Conservation (phyloP, 2,113 vertebrate genomes). For the Columba janthina region DNA sequence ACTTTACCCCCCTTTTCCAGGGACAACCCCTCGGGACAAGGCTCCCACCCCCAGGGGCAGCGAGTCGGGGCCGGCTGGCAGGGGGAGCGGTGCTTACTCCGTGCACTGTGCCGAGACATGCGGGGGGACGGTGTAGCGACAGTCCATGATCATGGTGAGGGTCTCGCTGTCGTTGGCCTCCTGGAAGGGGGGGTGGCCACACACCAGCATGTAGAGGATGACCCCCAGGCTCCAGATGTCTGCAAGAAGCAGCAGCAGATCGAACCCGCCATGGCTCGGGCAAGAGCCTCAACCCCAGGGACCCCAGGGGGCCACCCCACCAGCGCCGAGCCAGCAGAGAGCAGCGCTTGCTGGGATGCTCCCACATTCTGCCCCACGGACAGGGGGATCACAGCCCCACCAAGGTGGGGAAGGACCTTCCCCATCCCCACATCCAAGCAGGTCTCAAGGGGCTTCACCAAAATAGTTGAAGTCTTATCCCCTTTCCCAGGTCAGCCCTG, state of each 20-base stretch:
- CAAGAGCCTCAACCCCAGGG: not conserved
- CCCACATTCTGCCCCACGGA: not conserved
- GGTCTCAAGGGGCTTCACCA: not conserved
- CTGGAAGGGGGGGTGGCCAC: slow-evolving; percentile 87
- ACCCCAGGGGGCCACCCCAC: not conserved
- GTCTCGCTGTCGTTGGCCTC: slow-evolving; percentile 93
- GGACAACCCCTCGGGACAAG: not conserved
- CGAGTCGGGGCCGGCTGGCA: accelerated
- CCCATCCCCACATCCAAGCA: not conserved
- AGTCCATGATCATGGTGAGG: slow-evolving; percentile 92
- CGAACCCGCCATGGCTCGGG: not conserved
- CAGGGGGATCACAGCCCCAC: accelerated
- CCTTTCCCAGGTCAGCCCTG: not conserved
- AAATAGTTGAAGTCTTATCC: not conserved
- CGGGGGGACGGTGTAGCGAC: slow-evolving; percentile 80
- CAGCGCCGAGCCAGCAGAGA: not conserved
- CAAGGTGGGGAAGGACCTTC: not conserved
- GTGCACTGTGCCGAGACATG: slow-evolving; percentile 80
- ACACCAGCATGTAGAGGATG: slow-evolving; percentile 91
- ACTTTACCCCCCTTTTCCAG: not conserved
- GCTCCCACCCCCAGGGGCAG: not conserved
- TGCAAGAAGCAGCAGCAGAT: slow-evolving; percentile 51
- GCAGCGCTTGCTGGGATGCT: not conserved
- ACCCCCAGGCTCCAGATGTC: slow-evolving; percentile 91
- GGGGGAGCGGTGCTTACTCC: slow-evolving; percentile 72